Base-by-base conservation (phyloP, 2,888 invertebrate genomes). In the Lasius fuliginosus region DNA sequence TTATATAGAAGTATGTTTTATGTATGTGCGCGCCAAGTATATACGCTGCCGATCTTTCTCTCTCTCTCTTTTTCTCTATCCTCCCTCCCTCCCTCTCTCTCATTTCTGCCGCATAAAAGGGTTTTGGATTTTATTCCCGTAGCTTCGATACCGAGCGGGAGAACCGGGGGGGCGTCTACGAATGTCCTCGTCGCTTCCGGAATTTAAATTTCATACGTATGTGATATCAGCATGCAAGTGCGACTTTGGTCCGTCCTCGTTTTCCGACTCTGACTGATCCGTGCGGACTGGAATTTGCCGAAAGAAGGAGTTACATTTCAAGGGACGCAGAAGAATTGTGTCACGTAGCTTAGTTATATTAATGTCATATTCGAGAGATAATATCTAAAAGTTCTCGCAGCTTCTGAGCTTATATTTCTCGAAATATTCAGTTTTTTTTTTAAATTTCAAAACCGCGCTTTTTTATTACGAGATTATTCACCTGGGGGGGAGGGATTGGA, bases 211-310 rank as follows among this genome's bases (percentile, higher is more conserved):
- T 91, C 86, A 90, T 90, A 88, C 85, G 84, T 85, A 60, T 74
- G 42, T 23, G 79, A 71, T 60, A 81, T 81, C 94, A 94, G 93
- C 93, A 93, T 94, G 93, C 90, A 92, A 92, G 92, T 90, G 92
- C 92, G 92, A 91, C 91, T 93, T 93, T 92, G 91, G 93, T 94
- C 94, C 94, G 93, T 94, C 93, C 94, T 91, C 94, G 94, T 94
- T 94, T 94, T 92, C 92, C 91, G 90, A 91, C 79, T 46, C 69
- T 36, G 36, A 71, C 69, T 71, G 79, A 81, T 81, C 79, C 46
- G 23, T 81, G 60, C 71, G 79, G 46, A 27, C 36, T n/a, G 69
- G 36, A 62, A 49, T 69, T 49, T 46, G 33, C 71, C 33, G 56
- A 62, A 49, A 27, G 18, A 46, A 27, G 40, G 30, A 42, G 58